These are phyloP conservation scores for Amphiprion ocellaris DNA, from an alignment of 2,113 vertebrate genomes.

Conservation along the genomic window DNA sequence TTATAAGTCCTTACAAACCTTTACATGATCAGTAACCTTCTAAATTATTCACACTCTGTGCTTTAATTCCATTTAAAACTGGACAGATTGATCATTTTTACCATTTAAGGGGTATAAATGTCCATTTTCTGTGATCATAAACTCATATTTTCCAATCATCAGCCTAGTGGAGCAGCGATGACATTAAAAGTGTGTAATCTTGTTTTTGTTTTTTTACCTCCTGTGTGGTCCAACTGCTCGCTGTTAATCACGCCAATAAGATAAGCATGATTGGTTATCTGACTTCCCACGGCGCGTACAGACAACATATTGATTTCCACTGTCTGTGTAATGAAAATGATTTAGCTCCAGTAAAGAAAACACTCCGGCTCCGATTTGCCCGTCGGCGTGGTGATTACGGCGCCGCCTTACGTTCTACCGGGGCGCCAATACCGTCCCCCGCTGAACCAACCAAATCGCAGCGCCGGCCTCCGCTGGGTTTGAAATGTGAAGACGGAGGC, in stretches of 20 bases:
- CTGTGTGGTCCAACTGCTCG: conserved; percentile 58
- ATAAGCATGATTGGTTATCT: conserved; percentile 75
- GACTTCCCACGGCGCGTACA: conserved; percentile 61
- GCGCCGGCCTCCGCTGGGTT: conserved; percentile 60
- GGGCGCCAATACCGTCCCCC: conserved; percentile 26
- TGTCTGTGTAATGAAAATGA: conserved; percentile 74
- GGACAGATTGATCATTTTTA: background rate
- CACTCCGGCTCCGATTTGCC: conserved; percentile 45
- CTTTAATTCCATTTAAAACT: background rate
- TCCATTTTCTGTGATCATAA: background rate
- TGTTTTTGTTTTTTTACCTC: conserved; percentile 13
- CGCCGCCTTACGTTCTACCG: conserved; percentile 40
- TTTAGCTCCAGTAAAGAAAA: conserved; percentile 64
- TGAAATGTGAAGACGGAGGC: conserved; percentile 61
- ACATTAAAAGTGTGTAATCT: background rate
- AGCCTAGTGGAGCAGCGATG: background rate
- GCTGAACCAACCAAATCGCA: conserved; percentile 49
- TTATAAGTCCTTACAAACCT: no score
- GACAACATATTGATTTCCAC: conserved; percentile 76
- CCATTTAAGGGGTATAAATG: background rate
- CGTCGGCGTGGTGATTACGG: conserved; percentile 50
- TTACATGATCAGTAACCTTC: no score
- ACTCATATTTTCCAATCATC: background rate
- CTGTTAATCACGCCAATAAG: conserved; percentile 67
- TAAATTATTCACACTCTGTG: no score